These are phyloP conservation scores for Venustaconcha ellipsiformis DNA, from an alignment of 1,140 invertebrate genomes.

Conservation along the genomic window DNA sequence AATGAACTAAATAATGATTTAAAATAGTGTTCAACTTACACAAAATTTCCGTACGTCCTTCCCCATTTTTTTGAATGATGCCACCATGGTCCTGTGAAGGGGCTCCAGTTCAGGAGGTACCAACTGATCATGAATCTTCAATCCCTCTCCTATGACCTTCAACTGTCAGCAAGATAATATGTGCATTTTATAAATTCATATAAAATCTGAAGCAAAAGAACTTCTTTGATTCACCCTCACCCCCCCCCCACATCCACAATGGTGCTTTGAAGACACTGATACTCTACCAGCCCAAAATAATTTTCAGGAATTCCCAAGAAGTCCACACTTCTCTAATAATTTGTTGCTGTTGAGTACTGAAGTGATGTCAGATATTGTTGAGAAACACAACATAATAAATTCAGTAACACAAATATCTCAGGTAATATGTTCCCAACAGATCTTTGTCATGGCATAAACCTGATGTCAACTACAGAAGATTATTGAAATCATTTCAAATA, in stretches of 20 bases:
- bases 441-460: too few relatives aligned
- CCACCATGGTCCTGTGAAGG: constrained; percentile 87
- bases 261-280: constrained; percentile 6
- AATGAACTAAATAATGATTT: too few relatives aligned
- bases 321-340: neutral
- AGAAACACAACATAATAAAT: too few relatives aligned
- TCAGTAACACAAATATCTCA: too few relatives aligned
- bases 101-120: constrained; percentile 87
- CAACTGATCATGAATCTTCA: constrained; percentile 84
- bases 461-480: too few relatives aligned
- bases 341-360: neutral
- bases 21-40: constrained; percentile 3
- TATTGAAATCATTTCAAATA: too few relatives aligned
- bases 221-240: neutral
- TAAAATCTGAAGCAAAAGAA: constrained; percentile 6
- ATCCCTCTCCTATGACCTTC: constrained; percentile 82
- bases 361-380: too few relatives aligned
- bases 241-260: constrained; percentile 6
- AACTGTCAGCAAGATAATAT: constrained; percentile 61
- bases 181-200: neutral
- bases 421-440: too few relatives aligned
- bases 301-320: neutral
- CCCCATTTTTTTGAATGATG: constrained; percentile 84
- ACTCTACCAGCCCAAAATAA: neutral
- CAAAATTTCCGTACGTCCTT: constrained; percentile 74